Evolutionary conservation across 2,888 invertebrate species (phyloP), one percentile per base, ranked within the genome.

Genomic region (Drosophila lutescens): DNA sequence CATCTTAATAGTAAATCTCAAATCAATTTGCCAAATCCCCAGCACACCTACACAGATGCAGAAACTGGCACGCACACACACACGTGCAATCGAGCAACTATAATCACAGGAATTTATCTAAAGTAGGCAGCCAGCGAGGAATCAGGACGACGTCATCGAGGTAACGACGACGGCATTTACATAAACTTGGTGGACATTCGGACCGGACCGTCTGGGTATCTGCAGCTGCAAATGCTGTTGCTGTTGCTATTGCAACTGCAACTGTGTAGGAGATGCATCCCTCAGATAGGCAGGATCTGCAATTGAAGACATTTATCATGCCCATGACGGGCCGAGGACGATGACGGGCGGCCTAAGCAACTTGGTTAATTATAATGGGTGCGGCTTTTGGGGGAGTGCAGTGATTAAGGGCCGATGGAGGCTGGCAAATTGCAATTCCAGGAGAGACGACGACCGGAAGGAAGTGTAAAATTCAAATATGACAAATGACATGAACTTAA

Each of bases 401-500:
- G 60, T 73, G 83, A 86, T 86, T 86, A 78, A 63, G 66, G 68
- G 34, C 32, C 60, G 50, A 20, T 15, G 43, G 30, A 32, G 34
- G 23, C 15, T 53, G 44, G 76, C 80, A 79, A 86, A 86, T 85
- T 87, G 79, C 83, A 87, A 82, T 80, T 85, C 73, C 79, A 74
- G 72, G 81, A 70, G 79, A 80, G 65, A 47, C 65, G 56, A 71
- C 73, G 77, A 88, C 86, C 86, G 88, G 86, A 88, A 88, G 86
- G 86, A 86, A 86, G 88, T 86, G 86, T 88, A 86, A 86, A 86
- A 86, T 86, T 86, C 88, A 86, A 86, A 86, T 86, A 88, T 86
- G 86, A 86, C 86, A 86, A 88, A 88, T 86, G 86, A 88, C 86
- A 88, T 88, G 78, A 86, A 86, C 78, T 86, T 88, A 87, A 88